phyloP scores from a whole-genome alignment of 1,140 invertebrate species.

The Plodia interpunctella region DNA sequence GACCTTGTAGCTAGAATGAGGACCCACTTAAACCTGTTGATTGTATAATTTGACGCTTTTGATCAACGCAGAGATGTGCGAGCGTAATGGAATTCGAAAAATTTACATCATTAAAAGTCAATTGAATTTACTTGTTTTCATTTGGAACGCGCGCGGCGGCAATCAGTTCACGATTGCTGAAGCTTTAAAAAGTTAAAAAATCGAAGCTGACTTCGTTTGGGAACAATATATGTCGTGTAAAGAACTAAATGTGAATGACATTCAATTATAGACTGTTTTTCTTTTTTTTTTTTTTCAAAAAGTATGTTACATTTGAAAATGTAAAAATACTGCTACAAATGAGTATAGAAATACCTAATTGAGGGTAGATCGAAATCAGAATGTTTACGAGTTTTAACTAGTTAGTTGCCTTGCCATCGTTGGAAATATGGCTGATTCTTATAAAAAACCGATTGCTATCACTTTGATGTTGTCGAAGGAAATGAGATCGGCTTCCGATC shows the following conservation, averaged over 20 bases:
- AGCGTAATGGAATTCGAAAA: slow-evolving; percentile 58
- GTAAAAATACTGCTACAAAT: not conserved
- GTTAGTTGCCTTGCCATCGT: slow-evolving; percentile 54
- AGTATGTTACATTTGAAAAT: no score
- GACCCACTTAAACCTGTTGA: slow-evolving; percentile 29
- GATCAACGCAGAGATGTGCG: slow-evolving; percentile 39
- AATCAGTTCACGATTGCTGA: slow-evolving; percentile 24
- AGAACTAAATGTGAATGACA: not conserved
- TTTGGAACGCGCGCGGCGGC: slow-evolving; percentile 19
- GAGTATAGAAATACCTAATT: no score
- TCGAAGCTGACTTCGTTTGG: not conserved
- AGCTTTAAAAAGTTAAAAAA: slow-evolving; percentile 9
- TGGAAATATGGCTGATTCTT: slow-evolving; percentile 72
- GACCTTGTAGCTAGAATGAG: not conserved
- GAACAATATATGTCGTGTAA: not conserved
- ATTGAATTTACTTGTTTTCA: slow-evolving; percentile 63
- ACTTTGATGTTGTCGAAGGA: slow-evolving; percentile 74
- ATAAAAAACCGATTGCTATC: slow-evolving; percentile 73
- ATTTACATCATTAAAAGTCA: slow-evolving; percentile 64
- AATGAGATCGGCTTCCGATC: slow-evolving; percentile 74
- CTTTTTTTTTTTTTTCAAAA: no score
- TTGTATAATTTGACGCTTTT: slow-evolving; percentile 57
- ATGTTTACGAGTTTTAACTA: slow-evolving; percentile 29
- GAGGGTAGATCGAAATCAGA: not conserved
- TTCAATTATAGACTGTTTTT: no score